Evolutionary conservation across 2,797 vertebrate genomes (phyloP).

Genomic region (Falco naumanni): DNA sequence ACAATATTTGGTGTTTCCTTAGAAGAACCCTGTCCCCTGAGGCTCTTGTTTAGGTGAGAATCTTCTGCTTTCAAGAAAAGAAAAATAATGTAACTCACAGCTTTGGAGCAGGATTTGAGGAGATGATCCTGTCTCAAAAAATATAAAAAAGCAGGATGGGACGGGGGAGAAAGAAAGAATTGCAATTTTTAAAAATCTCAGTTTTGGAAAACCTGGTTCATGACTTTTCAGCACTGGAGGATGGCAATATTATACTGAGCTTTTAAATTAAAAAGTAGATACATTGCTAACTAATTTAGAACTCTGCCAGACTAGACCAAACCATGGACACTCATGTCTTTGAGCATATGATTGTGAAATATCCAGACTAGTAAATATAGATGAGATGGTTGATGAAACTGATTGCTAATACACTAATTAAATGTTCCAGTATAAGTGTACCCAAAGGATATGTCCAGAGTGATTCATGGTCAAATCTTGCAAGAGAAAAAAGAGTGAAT

Average conservation of each 20-base stretch:
- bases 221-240: neutral
- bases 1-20: constrained; percentile 27
- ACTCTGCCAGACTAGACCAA: neutral
- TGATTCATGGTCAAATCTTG: neutral
- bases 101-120: neutral
- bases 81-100: neutral
- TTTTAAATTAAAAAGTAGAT: neutral
- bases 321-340: neutral
- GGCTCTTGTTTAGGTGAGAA: neutral
- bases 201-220: neutral
- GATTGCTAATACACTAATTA: neutral
- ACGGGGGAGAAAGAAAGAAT: neutral
- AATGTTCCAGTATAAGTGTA: neutral
- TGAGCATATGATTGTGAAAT: neutral
- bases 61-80: neutral
- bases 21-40: neutral
- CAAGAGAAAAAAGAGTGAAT: neutral
- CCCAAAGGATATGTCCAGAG: neutral
- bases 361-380: neutral
- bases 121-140: neutral
- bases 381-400: neutral
- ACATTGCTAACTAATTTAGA: neutral
- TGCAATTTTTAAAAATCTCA: neutral
- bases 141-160: too few species aligned
- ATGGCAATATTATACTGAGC: neutral